phyloP scores from a whole-genome alignment of 2,113 vertebrate genomes.

The Pelecanoides urinatrix region DNA sequence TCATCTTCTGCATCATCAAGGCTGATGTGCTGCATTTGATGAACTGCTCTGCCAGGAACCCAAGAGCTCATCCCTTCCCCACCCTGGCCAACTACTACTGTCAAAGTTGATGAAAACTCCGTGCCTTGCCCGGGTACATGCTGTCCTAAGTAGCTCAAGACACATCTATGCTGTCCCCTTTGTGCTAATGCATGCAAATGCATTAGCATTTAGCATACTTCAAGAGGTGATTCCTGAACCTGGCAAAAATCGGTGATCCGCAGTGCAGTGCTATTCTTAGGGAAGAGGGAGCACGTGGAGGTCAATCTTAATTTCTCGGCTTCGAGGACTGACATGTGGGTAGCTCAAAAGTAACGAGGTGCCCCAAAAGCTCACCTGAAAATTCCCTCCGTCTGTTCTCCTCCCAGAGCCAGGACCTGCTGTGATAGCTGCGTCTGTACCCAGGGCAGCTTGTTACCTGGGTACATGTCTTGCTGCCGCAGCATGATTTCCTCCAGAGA shows the following conservation, averaged over 20 bases:
- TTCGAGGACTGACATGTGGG: background rate
- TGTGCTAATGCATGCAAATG: background rate
- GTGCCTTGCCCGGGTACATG: background rate
- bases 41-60: background rate
- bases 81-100: background rate
- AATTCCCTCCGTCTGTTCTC: slow-evolving; percentile 88
- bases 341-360: background rate
- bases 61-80: background rate
- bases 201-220: background rate
- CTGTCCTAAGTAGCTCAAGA: background rate
- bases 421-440: slow-evolving; percentile 90
- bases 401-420: slow-evolving; percentile 85
- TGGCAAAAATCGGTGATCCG: accelerated
- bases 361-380: slow-evolving; percentile 79
- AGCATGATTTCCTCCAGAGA: slow-evolving; percentile 90
- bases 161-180: background rate
- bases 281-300: background rate
- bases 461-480: slow-evolving; percentile 83
- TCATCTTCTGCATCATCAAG: background rate
- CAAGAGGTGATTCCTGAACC: background rate
- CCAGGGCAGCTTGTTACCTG: slow-evolving; percentile 86
- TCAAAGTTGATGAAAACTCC: background rate
- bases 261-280: background rate
- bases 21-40: background rate
- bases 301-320: background rate